Evolutionary conservation across 2,888 invertebrate genomes (phyloP), one percentile per base, ranked within the genome.

Genomic region (Hirtodrosophila confusa): DNA sequence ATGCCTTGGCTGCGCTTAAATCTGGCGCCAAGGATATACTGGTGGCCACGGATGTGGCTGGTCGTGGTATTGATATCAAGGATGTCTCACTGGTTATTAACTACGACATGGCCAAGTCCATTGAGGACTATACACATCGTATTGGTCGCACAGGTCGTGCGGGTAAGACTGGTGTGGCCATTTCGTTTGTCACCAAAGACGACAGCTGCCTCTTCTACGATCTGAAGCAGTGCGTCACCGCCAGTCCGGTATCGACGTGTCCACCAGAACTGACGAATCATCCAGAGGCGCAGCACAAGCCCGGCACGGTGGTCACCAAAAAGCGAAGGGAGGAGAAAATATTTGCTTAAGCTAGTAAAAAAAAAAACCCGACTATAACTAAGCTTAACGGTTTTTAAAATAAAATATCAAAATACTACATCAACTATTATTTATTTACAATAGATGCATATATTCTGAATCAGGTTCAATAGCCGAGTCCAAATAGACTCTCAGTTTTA

Each of bases 61-160:
- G 99, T 80, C 96, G 99, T 94, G 99, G 99, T 97, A 99, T 99
- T 79, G 99, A 99, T 90, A 99, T 99, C 90, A 99, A 99, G 91
- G 99, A 99, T 91, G 99, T 99, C 3, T 98, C 99, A 6, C 94
- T 99, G 92, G 99, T 99, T 70, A 97, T 99, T 86, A 99, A 99
- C 92, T 99, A 99, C 88, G 99, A 99, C 90, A 99, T 99, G 99
- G 99, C 99, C 0, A 99, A 99, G 92, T 95, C 96, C 12, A 99
- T 99, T 88, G 99, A 99, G 93, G 97, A 97, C 92, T 98, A 98
- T 88, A 97, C 98, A 0, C 97, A 98, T 95, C 96, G 99, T 88
- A 99, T 99, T 89, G 99, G 99, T 91, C 95, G 99, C 93, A 99
- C 99, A 0, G 99, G 99, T 87, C 97, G 99, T 93, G 99, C 99